phyloP scores from a whole-genome alignment of 2,888 invertebrate genomes.

The Standfussiana lucernea region DNA sequence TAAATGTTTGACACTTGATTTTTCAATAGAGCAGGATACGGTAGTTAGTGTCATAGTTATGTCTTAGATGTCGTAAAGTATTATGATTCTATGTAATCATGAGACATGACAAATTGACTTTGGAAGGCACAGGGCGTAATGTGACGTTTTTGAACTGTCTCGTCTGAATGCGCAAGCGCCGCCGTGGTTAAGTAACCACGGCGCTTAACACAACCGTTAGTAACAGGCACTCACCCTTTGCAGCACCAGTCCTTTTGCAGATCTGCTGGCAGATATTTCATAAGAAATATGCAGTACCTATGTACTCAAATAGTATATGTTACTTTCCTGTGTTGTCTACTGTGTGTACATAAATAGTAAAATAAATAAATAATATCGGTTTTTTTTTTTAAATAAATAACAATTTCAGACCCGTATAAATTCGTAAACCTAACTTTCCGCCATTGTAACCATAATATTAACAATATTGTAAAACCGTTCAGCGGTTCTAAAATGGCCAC shows the following conservation, averaged over 20 bases:
- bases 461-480: no score
- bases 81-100: slow-evolving; percentile 1
- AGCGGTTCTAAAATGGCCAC: no score
- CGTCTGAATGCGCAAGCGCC: slow-evolving; percentile 33
- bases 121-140: slow-evolving; percentile 11
- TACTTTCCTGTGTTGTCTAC: no score
- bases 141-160: slow-evolving; percentile 16
- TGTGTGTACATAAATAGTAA: no score
- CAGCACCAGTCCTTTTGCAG: no score
- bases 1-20: slow-evolving; percentile 49
- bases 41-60: slow-evolving; percentile 26
- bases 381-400: no score
- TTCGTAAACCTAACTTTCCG: neutral
- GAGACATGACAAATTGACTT: slow-evolving; percentile 26
- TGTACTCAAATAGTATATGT: no score
- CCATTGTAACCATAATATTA: no score
- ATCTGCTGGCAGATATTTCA: no score
- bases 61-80: neutral
- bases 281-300: no score
- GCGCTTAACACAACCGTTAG: neutral
- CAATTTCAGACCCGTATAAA: neutral
- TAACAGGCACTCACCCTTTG: neutral
- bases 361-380: no score
- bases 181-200: slow-evolving; percentile 10
- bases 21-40: slow-evolving; percentile 3